These are phyloP conservation scores for Thripadectes ignobilis DNA, from an alignment of 2,797 vertebrate species.

Conservation along the genomic window DNA sequence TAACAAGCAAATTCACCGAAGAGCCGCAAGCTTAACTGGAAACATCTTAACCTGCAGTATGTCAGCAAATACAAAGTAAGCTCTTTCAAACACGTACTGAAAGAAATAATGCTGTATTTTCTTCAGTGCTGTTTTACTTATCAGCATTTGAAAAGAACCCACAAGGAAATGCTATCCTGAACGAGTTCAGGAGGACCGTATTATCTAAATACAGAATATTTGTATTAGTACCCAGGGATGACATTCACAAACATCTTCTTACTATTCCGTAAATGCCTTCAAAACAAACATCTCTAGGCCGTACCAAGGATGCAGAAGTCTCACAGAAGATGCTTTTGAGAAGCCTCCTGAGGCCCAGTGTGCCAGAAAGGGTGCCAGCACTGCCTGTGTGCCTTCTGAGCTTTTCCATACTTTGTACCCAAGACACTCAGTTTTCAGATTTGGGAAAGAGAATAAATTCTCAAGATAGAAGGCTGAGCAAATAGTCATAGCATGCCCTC, in stretches of 20 bases:
- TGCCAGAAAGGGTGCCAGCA: fast-evolving
- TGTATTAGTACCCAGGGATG: not conserved
- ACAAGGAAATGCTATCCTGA: not conserved
- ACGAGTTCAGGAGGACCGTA: not conserved
- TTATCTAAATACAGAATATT: not conserved
- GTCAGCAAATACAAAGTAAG: not conserved
- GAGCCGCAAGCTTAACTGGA: constrained; percentile 30
- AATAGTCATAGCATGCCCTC: fast-evolving
- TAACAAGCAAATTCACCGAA: constrained; percentile 3
- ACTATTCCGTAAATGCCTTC: not conserved
- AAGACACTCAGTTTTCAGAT: fast-evolving
- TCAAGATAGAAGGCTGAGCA: not conserved
- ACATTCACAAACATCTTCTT: not conserved
- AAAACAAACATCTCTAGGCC: not conserved
- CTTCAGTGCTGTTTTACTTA: not conserved
- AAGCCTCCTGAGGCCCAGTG: not conserved
- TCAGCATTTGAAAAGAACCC: not conserved
- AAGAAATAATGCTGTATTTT: not conserved
- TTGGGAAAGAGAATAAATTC: not conserved
- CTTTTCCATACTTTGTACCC: not conserved
- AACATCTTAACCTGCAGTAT: constrained; percentile 1
- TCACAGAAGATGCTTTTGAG: not conserved
- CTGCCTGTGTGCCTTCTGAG: not conserved
- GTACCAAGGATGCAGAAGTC: not conserved
- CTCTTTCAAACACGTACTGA: not conserved